Conservation (phyloP, 2,113 vertebrate species). For the Syrrhaptes paradoxus region DNA sequence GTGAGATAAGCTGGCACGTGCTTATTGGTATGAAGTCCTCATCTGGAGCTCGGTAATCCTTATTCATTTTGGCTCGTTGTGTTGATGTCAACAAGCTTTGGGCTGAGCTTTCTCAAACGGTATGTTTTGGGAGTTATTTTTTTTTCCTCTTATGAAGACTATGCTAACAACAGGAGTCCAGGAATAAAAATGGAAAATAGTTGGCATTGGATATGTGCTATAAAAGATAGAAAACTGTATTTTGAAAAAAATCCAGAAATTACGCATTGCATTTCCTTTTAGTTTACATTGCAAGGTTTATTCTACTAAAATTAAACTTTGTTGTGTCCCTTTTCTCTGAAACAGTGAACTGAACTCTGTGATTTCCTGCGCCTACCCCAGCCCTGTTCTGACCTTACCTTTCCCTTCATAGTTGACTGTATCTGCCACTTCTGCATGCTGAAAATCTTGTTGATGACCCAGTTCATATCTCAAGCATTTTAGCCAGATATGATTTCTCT, state of each 20-base stretch:
- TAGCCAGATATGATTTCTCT: accelerated
- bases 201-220: neutral
- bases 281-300: neutral
- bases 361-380: neutral
- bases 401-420: neutral
- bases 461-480: neutral
- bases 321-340: neutral
- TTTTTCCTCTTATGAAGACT: accelerated
- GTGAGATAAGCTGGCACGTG: accelerated
- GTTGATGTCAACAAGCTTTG: neutral
- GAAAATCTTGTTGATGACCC: too few relatives aligned
- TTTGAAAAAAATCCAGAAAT: neutral
- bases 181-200: neutral
- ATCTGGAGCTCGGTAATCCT: neutral
- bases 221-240: neutral
- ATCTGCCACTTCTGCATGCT: accelerated
- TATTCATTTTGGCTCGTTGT: accelerated
- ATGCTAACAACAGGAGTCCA: neutral
- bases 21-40: neutral
- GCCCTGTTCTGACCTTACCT: neutral
- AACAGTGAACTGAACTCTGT: accelerated
- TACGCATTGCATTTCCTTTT: neutral
- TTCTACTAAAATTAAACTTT: neutral
- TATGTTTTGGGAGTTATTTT: neutral
- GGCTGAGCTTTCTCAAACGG: neutral